phyloP scores from a whole-genome alignment of 2,797 vertebrate genomes.

The Poecilia wingei region DNA sequence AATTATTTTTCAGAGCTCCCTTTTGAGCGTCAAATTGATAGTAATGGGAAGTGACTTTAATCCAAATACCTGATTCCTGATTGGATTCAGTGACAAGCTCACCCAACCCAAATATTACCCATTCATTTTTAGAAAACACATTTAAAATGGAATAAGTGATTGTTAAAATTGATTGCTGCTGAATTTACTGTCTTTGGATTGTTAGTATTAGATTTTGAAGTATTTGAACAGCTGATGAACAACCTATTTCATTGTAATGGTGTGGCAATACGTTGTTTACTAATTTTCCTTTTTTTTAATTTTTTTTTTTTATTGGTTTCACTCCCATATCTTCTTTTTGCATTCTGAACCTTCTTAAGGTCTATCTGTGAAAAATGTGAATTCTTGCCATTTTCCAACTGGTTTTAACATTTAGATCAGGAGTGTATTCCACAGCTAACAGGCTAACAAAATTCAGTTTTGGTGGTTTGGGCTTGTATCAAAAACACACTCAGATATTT shows the following conservation, averaged over 20 bases:
- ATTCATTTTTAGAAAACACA: neutral
- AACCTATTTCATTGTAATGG: no score
- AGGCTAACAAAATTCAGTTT: neutral
- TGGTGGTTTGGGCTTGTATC: neutral
- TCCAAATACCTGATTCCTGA: neutral
- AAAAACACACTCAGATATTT: neutral
- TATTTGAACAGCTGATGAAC: no score
- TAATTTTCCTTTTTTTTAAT: no score
- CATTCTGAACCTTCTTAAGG: no score
- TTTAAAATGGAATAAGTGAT: neutral
- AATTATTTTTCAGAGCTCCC: neutral
- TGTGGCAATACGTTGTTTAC: no score
- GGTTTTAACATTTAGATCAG: neutral
- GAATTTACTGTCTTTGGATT: neutral
- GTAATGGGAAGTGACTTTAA: neutral
- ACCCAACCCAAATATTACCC: neutral
- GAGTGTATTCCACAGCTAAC: neutral
- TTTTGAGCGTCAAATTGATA: neutral
- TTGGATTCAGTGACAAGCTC: neutral
- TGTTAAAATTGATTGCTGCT: neutral
- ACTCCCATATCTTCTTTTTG: no score
- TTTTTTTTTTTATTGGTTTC: no score
- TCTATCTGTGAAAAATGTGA: no score
- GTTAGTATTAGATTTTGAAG: neutral
- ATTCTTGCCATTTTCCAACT: no score